These are phyloP conservation scores for Caenorhabditis becei DNA, from an alignment of 2,888 invertebrate species.

Conservation along the genomic window DNA sequence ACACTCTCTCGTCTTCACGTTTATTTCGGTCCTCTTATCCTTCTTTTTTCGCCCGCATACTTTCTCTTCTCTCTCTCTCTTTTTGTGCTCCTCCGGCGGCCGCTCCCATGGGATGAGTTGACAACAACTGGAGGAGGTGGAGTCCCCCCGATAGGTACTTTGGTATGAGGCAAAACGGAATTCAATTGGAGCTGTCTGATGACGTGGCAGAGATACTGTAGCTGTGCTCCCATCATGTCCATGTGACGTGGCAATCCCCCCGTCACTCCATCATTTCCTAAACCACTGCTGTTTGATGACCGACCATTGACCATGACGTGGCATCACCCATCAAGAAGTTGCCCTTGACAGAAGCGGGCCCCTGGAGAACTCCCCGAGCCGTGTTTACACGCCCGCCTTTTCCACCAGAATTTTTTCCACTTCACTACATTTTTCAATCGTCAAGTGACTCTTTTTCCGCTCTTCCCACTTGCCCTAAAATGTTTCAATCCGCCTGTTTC, in stretches of 20 bases:
- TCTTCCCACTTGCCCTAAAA: not conserved
- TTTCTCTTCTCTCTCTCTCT: constrained; percentile 33
- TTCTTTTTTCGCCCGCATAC: constrained; percentile 33
- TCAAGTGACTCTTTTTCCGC: not conserved
- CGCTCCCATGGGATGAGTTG: constrained; percentile 49
- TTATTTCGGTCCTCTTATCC: constrained; percentile 50
- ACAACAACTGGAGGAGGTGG: constrained; percentile 28
- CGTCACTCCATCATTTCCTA: not conserved
- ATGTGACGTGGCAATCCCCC: not conserved
- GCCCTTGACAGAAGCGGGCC: constrained; percentile 13
- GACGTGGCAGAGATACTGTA: constrained; percentile 12
- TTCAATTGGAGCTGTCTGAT: constrained; percentile 11
- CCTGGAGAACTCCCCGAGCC: constrained; percentile 23
- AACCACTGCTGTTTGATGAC: not conserved
- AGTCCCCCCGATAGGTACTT: not conserved
- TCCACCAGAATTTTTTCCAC: constrained; percentile 42
- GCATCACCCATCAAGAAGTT: not conserved
- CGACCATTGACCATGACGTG: constrained; percentile 3
- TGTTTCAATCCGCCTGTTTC: not conserved
- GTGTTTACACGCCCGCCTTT: constrained; percentile 30
- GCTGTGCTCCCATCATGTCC: no score
- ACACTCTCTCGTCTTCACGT: constrained; percentile 28
- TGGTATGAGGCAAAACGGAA: constrained; percentile 10
- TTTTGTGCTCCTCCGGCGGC: constrained; percentile 17
- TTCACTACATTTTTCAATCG: constrained; percentile 50